phyloP scores from a whole-genome alignment of 1,140 invertebrate genomes.

The Adoxophyes honmai region DNA sequence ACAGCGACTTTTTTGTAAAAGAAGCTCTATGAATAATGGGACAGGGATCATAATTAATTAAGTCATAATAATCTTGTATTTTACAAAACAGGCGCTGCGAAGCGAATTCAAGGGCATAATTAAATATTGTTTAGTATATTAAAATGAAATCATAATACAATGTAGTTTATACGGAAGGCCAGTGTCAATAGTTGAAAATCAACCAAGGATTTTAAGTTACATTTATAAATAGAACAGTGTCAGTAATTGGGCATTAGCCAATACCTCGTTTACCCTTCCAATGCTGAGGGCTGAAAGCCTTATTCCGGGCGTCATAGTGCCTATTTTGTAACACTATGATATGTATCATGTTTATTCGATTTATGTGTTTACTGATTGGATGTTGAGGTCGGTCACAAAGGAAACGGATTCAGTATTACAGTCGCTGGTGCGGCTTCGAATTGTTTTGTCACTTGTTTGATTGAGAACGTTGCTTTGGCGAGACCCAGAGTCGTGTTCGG shows the following conservation, averaged over 20 bases:
- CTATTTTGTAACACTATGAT: background rate
- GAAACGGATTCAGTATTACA: too few relatives aligned
- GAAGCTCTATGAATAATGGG: background rate
- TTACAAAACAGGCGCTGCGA: background rate
- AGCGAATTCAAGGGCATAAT: constrained; percentile 2
- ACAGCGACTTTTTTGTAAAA: constrained; percentile 22
- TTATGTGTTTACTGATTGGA: too few relatives aligned
- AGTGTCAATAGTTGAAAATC: constrained; percentile 3
- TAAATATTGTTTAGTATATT: background rate
- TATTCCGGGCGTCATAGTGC: background rate
- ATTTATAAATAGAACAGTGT: background rate
- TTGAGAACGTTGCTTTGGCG: too few relatives aligned
- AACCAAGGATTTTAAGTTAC: constrained; percentile 13
- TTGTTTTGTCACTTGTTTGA: too few relatives aligned
- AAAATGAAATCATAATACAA: background rate
- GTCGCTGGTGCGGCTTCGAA: too few relatives aligned
- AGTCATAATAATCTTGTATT: background rate
- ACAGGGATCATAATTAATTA: constrained; percentile 1
- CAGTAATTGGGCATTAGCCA: constrained; percentile 13
- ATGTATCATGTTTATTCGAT: too few relatives aligned
- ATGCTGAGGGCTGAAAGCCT: background rate
- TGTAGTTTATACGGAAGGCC: constrained; percentile 16
- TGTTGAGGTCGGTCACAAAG: too few relatives aligned
- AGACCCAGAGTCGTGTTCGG: too few relatives aligned
- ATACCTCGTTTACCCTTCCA: background rate